Evolutionary conservation across 2,888 invertebrate species (phyloP).

Genomic region (Norana najaformis): DNA sequence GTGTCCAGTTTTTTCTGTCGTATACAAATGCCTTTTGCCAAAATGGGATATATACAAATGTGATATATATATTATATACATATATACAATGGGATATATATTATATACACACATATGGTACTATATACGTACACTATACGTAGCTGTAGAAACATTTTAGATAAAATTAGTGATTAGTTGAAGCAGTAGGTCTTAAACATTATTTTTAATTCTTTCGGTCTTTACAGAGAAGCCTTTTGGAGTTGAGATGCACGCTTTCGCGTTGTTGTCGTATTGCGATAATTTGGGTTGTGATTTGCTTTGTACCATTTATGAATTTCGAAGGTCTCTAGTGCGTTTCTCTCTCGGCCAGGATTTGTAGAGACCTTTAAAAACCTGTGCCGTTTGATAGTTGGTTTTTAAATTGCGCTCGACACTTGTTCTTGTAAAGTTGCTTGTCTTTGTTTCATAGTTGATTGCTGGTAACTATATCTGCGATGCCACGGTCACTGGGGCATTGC

Average conservation of each 20-base stretch:
- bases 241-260: not conserved
- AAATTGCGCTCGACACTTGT: not conserved
- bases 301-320: not conserved
- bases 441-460: not conserved
- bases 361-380: not conserved
- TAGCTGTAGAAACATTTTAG: not conserved
- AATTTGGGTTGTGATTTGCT: not conserved
- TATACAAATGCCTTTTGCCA: not conserved
- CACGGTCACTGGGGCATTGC: not conserved
- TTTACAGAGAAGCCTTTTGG: not conserved
- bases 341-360: not conserved
- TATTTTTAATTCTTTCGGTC: not conserved
- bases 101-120: no score
- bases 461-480: not conserved
- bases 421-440: not conserved
- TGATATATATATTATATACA: not conserved
- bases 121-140: no score
- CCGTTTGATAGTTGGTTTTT: not conserved
- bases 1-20: not conserved
- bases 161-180: not conserved
- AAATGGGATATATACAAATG: not conserved
- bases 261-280: not conserved
- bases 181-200: slow-evolving; percentile 13
- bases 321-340: not conserved
- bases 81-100: not conserved